These are phyloP conservation scores for Drosophila conformis DNA, from an alignment of 2,888 invertebrate genomes.

Conservation along the genomic window DNA sequence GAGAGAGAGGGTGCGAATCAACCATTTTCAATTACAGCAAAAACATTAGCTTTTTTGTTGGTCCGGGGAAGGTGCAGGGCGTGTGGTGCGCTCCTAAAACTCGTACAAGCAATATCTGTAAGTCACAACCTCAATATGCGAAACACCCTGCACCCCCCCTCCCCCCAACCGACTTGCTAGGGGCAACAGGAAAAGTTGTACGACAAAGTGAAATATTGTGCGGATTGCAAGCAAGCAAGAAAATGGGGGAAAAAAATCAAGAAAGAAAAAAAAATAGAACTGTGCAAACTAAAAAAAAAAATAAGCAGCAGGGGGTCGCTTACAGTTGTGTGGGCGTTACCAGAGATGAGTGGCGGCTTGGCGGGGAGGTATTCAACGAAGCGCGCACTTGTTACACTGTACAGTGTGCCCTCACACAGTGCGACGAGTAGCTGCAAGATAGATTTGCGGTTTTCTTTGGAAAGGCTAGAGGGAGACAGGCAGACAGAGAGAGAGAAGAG, in stretches of 20 bases:
- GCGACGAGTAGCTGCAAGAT: conserved; percentile 56
- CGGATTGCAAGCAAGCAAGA: conserved; percentile 38
- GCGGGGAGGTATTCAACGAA: conserved; percentile 40
- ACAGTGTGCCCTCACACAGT: conserved; percentile 16
- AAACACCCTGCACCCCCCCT: background rate
- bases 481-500: background rate
- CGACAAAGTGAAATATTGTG: conserved; percentile 53
- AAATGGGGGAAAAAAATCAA: background rate
- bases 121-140: conserved; percentile 41
- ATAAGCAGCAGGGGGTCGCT: conserved; percentile 43
- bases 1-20: conserved; percentile 13
- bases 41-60: conserved; percentile 46
- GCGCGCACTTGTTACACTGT: conserved; percentile 64
- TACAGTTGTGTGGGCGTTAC: background rate
- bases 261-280: background rate
- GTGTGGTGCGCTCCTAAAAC: conserved; percentile 23
- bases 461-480: background rate
- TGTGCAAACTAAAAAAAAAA: conserved; percentile 22
- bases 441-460: conserved; percentile 46
- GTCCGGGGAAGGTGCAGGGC: background rate
- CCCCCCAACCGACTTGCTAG: background rate
- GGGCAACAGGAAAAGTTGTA: conserved; percentile 46
- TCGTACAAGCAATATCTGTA: conserved; percentile 28
- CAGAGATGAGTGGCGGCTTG: background rate
- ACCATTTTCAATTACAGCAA: conserved; percentile 59